phyloP scores from a whole-genome alignment of 2,797 vertebrate genomes.

The Hemitrygon akajei region DNA sequence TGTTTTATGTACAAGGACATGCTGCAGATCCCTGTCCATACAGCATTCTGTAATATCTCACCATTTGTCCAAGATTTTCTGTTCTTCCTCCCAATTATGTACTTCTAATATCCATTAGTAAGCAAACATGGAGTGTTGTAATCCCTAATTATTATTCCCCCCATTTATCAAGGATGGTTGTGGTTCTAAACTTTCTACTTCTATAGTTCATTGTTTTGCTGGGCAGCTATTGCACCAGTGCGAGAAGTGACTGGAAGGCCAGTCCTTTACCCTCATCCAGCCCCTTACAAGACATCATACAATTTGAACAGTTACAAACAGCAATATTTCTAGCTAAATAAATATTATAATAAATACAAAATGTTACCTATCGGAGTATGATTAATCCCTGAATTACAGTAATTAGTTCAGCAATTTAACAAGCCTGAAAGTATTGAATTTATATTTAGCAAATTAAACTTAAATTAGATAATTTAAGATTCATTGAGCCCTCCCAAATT shows the following conservation, averaged over 20 bases:
- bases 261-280: not conserved
- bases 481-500: not conserved
- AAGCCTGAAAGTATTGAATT: not conserved
- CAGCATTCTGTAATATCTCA: too few species aligned
- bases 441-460: not conserved
- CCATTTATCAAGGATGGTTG: not conserved
- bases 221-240: not conserved
- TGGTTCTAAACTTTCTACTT: not conserved
- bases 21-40: too few species aligned
- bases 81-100: not conserved
- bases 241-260: not conserved
- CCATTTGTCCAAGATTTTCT: too few species aligned
- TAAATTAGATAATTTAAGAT: not conserved
- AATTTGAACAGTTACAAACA: not conserved
- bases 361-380: not conserved
- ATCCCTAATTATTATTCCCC: not conserved
- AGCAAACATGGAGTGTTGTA: not conserved
- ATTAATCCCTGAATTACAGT: not conserved
- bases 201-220: not conserved
- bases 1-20: too few species aligned
- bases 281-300: not conserved
- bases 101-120: not conserved
- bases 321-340: not conserved
- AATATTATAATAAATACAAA: not conserved
- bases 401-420: not conserved